Conservation (phyloP, 1,140 invertebrate species). For the Frieseomelitta varia region DNA sequence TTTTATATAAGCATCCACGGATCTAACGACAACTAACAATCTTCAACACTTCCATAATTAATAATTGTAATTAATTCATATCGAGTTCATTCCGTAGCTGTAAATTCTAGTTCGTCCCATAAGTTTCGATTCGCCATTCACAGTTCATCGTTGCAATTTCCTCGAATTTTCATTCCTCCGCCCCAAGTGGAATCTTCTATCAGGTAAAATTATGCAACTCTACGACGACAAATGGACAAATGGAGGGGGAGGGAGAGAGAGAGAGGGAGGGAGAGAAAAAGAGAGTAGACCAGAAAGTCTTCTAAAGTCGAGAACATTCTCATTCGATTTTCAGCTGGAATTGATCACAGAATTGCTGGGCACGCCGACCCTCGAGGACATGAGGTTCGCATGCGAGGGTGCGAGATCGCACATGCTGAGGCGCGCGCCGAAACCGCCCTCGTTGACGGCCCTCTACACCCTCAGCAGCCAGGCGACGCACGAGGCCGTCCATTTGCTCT, state of each 20-base stretch:
- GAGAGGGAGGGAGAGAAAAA: not conserved
- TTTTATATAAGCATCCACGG: too few relatives aligned
- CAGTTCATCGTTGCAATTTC: not conserved
- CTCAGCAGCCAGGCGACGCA: slow-evolving; percentile 96
- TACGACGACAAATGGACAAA: not conserved
- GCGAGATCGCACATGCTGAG: slow-evolving; percentile 96
- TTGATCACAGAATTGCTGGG: slow-evolving; percentile 98
- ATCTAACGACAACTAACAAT: too few relatives aligned
- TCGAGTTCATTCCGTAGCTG: too few relatives aligned
- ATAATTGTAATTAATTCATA: too few relatives aligned
- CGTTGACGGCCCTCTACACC: slow-evolving; percentile 94
- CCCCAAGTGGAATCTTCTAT: not conserved
- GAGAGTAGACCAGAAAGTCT: not conserved
- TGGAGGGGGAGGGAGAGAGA: too few relatives aligned
- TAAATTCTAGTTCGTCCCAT: too few relatives aligned
- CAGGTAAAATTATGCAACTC: not conserved
- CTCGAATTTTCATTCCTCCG: too few relatives aligned
- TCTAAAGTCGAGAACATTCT: slow-evolving; percentile 23
- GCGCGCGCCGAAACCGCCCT: slow-evolving; percentile 93
- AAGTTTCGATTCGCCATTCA: too few relatives aligned
- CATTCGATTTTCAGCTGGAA: slow-evolving; percentile 88
- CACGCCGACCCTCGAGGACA: slow-evolving; percentile 97
- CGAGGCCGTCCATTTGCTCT: slow-evolving; percentile 98
- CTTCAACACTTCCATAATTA: too few relatives aligned
- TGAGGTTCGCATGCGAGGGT: slow-evolving; percentile 97